Conservation (phyloP, 2,888 invertebrate genomes). For the Acleris literana region DNA sequence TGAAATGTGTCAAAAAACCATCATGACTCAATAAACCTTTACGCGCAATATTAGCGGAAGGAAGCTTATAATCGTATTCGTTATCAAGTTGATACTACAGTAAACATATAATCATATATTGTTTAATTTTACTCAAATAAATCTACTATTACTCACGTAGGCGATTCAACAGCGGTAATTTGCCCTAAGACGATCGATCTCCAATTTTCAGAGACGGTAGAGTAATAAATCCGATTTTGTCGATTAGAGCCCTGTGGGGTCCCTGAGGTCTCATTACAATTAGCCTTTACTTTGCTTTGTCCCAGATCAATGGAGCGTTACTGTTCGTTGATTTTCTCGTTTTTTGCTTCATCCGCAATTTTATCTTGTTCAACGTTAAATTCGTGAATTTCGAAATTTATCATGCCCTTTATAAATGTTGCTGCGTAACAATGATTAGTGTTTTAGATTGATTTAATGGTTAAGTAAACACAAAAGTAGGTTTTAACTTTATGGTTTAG, state of each 20-base stretch:
- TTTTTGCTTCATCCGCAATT: slow-evolving; percentile 9
- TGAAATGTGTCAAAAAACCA: too few relatives aligned
- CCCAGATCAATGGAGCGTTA: slow-evolving; percentile 13
- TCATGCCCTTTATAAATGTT: too few relatives aligned
- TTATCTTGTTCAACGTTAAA: background rate
- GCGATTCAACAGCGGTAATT: background rate
- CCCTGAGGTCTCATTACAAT: slow-evolving; percentile 21
- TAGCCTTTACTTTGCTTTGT: slow-evolving; percentile 8
- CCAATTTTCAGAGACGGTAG: slow-evolving; percentile 1
- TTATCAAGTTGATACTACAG: too few relatives aligned
- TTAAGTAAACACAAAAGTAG: too few relatives aligned
- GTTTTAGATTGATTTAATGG: too few relatives aligned
- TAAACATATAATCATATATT: too few relatives aligned
- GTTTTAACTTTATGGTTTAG: too few relatives aligned
- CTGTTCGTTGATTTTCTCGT: slow-evolving; percentile 2
- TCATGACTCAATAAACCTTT: too few relatives aligned
- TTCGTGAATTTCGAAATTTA: background rate
- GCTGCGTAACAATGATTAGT: too few relatives aligned
- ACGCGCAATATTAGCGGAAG: too few relatives aligned
- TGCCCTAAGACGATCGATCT: background rate
- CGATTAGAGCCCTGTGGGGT: background rate
- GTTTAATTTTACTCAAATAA: background rate
- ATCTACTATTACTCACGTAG: background rate
- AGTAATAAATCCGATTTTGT: slow-evolving; percentile 9
- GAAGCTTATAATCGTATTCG: too few relatives aligned